Percentiles rank a stretch among this genome's conserved stretches.
phyloP scores from a whole-genome alignment of 1,140 invertebrate species.

The Pollicipes pollicipes region DNA sequence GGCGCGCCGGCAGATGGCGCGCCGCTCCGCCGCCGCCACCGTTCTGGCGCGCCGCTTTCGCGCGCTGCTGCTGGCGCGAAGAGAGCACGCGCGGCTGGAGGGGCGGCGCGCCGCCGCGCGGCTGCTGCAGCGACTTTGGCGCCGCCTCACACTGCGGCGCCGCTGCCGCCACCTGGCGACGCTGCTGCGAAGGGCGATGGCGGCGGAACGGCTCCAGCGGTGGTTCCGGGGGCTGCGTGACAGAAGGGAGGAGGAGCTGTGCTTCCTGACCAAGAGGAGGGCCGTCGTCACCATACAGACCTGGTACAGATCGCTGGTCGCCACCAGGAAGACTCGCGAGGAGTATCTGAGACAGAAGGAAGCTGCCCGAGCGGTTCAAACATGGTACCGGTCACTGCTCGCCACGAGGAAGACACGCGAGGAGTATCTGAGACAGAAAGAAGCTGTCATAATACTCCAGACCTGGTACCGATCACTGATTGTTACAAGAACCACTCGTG shows the following conservation, averaged over 20 bases:
- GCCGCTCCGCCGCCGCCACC: conserved; percentile 6
- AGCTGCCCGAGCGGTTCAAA: too few species aligned
- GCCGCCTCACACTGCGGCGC: background rate
- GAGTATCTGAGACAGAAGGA: too few species aligned
- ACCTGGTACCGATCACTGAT: too few species aligned
- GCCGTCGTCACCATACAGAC: conserved; percentile 6
- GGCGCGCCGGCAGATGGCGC: background rate
- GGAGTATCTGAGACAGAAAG: too few species aligned
- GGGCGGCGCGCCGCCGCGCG: conserved; percentile 7
- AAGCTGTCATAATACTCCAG: too few species aligned
- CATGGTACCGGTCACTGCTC: too few species aligned
- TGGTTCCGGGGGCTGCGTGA: background rate
- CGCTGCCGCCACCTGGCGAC: background rate
- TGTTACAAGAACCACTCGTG: too few species aligned
- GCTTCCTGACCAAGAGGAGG: background rate
- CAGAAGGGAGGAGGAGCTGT: too few species aligned
- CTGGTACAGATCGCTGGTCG: conserved; percentile 2
- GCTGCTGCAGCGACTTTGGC: conserved; percentile 8
- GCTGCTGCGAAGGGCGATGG: background rate
- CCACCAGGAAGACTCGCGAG: conserved; percentile 4
- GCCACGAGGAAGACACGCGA: too few species aligned
- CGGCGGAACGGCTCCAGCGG: background rate
- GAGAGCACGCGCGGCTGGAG: conserved; percentile 4
- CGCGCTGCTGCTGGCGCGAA: background rate
- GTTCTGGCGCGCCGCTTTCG: conserved; percentile 6